A percentile compares a stretch with the other conserved stretches of the same genome.
Conservation (phyloP, 2,888 invertebrate species). For the Leucophenga maculata region DNA sequence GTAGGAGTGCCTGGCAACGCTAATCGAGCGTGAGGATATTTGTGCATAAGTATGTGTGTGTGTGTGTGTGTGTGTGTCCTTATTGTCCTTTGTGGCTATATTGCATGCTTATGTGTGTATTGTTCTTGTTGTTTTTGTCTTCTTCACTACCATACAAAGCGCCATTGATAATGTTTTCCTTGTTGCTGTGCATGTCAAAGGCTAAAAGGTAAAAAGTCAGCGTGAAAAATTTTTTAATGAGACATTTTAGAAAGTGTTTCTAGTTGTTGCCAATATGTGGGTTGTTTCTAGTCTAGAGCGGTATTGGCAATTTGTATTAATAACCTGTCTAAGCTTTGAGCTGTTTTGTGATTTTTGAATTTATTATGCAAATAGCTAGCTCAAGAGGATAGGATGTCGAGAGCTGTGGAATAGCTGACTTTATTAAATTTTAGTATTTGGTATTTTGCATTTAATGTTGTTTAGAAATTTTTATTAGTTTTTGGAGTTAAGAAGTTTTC, state of each 20-base stretch:
- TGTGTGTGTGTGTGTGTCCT: not conserved
- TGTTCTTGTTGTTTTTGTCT: not conserved
- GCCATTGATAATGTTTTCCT: not conserved
- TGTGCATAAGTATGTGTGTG: conserved; percentile 9
- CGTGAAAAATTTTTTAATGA: conserved; percentile 6
- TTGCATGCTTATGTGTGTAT: not conserved
- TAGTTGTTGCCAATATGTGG: not conserved
- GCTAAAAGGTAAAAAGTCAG: conserved; percentile 12
- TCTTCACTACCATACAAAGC: too few relatives aligned
- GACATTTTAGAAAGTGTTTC: conserved; percentile 12
- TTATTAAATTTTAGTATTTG: too few relatives aligned
- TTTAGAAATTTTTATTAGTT: too few relatives aligned
- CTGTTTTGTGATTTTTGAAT: too few relatives aligned
- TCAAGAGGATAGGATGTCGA: too few relatives aligned
- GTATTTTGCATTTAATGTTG: too few relatives aligned
- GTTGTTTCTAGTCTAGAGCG: too few relatives aligned
- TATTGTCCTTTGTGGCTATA: conserved; percentile 2
- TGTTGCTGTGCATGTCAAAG: conserved; percentile 17
- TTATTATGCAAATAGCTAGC: too few relatives aligned
- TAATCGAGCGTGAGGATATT: conserved; percentile 17
- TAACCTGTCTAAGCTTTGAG: too few relatives aligned
- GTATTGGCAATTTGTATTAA: too few relatives aligned
- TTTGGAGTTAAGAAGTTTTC: too few relatives aligned
- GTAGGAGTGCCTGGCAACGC: not conserved
- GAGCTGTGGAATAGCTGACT: too few relatives aligned